Conservation (phyloP, 2,888 invertebrate species). For the Hydriomena furcata region DNA sequence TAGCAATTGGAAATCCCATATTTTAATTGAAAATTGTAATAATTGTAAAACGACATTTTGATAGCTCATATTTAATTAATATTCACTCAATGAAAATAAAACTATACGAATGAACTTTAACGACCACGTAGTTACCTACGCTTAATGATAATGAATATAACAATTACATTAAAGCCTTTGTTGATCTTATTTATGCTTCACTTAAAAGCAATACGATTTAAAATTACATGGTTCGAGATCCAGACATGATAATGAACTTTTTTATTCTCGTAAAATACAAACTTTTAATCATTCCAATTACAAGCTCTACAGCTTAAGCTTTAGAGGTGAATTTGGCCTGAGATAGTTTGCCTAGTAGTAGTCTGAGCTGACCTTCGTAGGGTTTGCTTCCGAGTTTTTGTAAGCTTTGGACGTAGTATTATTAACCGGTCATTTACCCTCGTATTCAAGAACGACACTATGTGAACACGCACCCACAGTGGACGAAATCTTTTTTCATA, state of each 20-base stretch:
- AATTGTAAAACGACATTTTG: too few species aligned
- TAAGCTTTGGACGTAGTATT: slow-evolving; percentile 37
- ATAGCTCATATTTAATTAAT: too few species aligned
- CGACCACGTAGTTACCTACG: too few species aligned
- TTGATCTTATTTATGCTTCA: neutral
- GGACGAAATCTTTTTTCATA: too few species aligned
- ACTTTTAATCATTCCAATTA: neutral
- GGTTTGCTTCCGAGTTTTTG: slow-evolving; percentile 59
- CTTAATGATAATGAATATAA: neutral
- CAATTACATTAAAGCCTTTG: neutral
- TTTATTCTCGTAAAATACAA: slow-evolving; percentile 7
- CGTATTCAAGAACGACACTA: too few species aligned
- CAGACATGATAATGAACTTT: neutral
- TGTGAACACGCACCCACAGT: too few species aligned
- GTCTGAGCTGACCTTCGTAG: slow-evolving; percentile 50
- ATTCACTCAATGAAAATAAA: too few species aligned
- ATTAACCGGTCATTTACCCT: too few species aligned
- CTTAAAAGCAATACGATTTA: slow-evolving; percentile 1
- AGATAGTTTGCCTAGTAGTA: neutral
- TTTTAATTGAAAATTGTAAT: too few species aligned
- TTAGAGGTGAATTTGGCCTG: slow-evolving; percentile 16
- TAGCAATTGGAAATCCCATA: too few species aligned
- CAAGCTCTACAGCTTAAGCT: neutral
- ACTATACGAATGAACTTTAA: too few species aligned
- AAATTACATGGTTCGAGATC: slow-evolving; percentile 1